Base-by-base conservation (phyloP, 2,888 invertebrate species). In the Thyatira batis region DNA sequence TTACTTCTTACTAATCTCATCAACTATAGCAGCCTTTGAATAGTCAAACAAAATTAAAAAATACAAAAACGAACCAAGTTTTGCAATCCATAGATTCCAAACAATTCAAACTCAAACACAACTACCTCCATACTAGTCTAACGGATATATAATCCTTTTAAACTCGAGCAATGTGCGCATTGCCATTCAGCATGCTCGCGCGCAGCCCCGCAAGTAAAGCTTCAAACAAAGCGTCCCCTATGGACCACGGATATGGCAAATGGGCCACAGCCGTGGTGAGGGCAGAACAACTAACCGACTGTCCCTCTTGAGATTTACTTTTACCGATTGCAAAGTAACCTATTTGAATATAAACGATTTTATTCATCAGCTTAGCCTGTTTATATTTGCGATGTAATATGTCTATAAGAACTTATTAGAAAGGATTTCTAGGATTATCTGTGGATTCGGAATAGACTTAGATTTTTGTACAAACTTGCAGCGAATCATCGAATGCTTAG, bases 161-260 rank as follows among this genome's bases (percentile, higher is more conserved):
- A 39, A 39, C 33, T 39, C 33, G 33, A 17, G 33, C 33, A 39
- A 39, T 39, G 33, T 13, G 33, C 33, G n/a, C 30, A 39, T 17
- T 52, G 20, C 55, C 5, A 23, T 13, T 45, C 54, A 48, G 53
- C 27, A 23, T 50, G 55, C 30, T 30, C 54, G 21, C 20, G 52
- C 43, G 50, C 51, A 70, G 13, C 5, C 23, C 23, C 23, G 23
- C 23, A 6, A 23, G 23, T 13, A 17, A n/a, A 39, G 33, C 23
- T 28, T 39, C 17, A 17, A 39, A 39, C 73, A 71, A 71, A 54
- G 64, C 53, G 65, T 59, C 58, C 68, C 65, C 53, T 67, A 60
- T 63, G 68, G 52, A 50, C 48, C 48, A 13, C 52, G 20, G 55
- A 53, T 45, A 50, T 57, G 65, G 39, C 44, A 53, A 28, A 45